These are phyloP conservation scores for Anseranas semipalmata DNA, from an alignment of 2,113 vertebrate genomes.

Conservation along the genomic window DNA sequence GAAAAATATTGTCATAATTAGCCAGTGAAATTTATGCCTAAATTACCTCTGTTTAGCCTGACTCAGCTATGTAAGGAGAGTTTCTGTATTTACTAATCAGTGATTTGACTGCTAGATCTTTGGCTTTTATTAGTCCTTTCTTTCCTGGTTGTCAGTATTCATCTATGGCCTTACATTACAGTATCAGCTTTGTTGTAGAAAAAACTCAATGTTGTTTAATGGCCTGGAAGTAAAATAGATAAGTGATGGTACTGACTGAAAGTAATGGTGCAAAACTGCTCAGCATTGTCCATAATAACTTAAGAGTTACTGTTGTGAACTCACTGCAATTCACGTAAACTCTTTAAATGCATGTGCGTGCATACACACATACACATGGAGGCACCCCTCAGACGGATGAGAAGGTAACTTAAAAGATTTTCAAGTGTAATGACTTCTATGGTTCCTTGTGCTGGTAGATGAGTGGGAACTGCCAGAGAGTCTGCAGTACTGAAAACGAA, in stretches of 20 bases:
- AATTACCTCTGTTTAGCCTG: background rate
- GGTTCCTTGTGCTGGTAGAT: background rate
- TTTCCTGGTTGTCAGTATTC: background rate
- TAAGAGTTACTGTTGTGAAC: background rate
- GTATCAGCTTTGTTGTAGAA: background rate
- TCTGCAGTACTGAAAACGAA: background rate
- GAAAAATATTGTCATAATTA: background rate
- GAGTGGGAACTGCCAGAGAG: background rate
- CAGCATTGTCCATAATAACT: background rate
- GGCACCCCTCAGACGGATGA: background rate
- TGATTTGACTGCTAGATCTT: background rate
- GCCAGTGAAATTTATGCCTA: background rate
- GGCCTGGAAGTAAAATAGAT: background rate
- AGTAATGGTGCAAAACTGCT: background rate
- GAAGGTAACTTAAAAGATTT: background rate
- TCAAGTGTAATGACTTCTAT: background rate
- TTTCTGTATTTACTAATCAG: background rate
- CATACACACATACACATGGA: rapidly evolving
- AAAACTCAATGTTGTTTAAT: background rate
- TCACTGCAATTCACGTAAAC: background rate
- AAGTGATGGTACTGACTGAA: background rate
- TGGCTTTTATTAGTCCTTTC: background rate
- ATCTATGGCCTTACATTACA: background rate
- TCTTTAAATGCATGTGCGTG: rapidly evolving
- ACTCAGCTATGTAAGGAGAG: background rate